Conservation (phyloP, 1,140 invertebrate species). For the Tetranychus urticae region DNA sequence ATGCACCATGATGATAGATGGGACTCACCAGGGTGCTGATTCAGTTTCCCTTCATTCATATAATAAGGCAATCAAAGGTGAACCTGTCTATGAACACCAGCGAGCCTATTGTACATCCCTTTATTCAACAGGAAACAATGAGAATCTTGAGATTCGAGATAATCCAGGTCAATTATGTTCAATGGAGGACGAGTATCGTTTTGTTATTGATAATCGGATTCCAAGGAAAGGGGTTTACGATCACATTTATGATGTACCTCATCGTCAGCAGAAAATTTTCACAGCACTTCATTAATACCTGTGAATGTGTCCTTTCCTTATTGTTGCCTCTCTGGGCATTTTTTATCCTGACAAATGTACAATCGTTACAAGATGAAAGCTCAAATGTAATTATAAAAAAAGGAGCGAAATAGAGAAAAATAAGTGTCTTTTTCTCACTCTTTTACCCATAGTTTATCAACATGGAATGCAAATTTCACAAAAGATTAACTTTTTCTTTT, state of each 20-base stretch:
- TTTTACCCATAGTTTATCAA: too few relatives aligned
- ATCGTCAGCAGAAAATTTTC: background rate
- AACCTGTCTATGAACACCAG: background rate
- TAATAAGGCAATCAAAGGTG: background rate
- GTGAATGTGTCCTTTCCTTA: too few relatives aligned
- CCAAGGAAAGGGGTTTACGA: background rate
- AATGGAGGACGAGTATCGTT: background rate
- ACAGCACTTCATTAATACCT: too few relatives aligned
- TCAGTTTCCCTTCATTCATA: constrained; percentile 6
- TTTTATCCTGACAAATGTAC: too few relatives aligned
- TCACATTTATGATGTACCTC: constrained; percentile 3
- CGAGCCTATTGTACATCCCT: background rate
- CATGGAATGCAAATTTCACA: too few relatives aligned
- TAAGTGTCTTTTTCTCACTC: too few relatives aligned
- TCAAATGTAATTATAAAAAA: too few relatives aligned
- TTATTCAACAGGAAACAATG: background rate
- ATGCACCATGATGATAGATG: background rate
- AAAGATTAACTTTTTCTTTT: too few relatives aligned
- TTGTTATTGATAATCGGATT: background rate
- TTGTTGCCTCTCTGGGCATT: too few relatives aligned
- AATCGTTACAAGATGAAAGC: too few relatives aligned
- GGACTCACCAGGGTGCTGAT: background rate
- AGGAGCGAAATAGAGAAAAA: too few relatives aligned
- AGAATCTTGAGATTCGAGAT: background rate
- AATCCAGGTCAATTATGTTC: background rate